These are phyloP conservation scores for Taurulus bubalis DNA, from an alignment of 2,113 vertebrate genomes.

Conservation along the genomic window DNA sequence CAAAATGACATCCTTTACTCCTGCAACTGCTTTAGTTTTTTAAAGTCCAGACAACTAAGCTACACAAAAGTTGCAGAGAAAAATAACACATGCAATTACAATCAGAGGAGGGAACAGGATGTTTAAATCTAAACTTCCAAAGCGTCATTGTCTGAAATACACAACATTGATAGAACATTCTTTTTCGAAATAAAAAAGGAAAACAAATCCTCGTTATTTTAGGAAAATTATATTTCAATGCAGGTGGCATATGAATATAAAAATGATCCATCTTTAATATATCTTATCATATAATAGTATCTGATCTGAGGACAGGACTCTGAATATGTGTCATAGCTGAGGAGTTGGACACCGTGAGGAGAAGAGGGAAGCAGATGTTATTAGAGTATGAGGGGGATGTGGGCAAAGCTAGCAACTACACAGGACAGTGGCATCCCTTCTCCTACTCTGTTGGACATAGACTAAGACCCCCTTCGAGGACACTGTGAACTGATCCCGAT, in stretches of 20 bases:
- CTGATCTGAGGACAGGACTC: background rate
- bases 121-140: background rate
- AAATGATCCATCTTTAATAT: background rate
- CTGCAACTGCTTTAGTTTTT: conserved; percentile 5
- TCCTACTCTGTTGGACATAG: conserved; percentile 74
- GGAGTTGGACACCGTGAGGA: conserved; percentile 38
- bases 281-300: background rate
- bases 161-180: background rate
- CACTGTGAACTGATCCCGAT: conserved; percentile 85
- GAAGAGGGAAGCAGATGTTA: conserved; percentile 60
- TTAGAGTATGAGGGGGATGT: conserved; percentile 54
- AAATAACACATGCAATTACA: conserved; percentile 25
- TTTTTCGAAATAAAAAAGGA: background rate
- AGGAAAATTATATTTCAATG: background rate
- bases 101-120: conserved; percentile 49
- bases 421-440: conserved; percentile 75
- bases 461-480: conserved; percentile 81
- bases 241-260: background rate
- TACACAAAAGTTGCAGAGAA: conserved; percentile 21
- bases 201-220: background rate
- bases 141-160: conserved; percentile 9
- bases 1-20: conserved; percentile 47
- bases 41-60: background rate
- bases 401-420: conserved; percentile 58
- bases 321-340: conserved; percentile 39